A percentile compares a stretch with the other conserved stretches of the same genome.
phyloP scores from a whole-genome alignment of 2,888 invertebrate species.

The Helicoverpa assulta region DNA sequence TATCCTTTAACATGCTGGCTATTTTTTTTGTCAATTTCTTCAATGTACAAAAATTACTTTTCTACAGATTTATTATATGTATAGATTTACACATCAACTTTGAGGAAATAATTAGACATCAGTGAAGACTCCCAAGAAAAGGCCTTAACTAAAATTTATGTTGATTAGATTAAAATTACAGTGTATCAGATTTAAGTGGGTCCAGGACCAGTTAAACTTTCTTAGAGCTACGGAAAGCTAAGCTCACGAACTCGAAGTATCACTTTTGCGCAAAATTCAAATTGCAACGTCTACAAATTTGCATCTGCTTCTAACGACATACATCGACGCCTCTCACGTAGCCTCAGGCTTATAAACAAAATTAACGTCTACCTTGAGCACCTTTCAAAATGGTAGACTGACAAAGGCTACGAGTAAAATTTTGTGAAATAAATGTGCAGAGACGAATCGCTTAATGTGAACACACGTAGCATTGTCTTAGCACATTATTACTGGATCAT shows the following conservation, averaged over 20 bases:
- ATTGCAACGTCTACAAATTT: slow-evolving; percentile 70
- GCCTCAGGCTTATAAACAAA: slow-evolving; percentile 69
- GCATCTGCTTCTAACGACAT: slow-evolving; percentile 67
- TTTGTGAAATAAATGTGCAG: slow-evolving; percentile 40
- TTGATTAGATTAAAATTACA: slow-evolving; percentile 68
- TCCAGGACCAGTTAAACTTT: slow-evolving; percentile 63
- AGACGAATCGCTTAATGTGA: slow-evolving; percentile 45
- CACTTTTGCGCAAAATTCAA: slow-evolving; percentile 64
- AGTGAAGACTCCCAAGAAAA: slow-evolving; percentile 22
- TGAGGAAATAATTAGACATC: slow-evolving; percentile 40
- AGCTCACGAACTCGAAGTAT: slow-evolving; percentile 61
- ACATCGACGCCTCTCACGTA: slow-evolving; percentile 67
- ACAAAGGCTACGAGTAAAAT: slow-evolving; percentile 38
- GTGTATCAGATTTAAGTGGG: slow-evolving; percentile 64
- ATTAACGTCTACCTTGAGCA: slow-evolving; percentile 67
- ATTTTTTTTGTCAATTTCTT: too few relatives aligned
- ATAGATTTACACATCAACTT: slow-evolving; percentile 36
- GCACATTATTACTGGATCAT: slow-evolving; percentile 82
- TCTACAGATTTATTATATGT: too few relatives aligned
- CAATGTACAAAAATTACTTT: too few relatives aligned
- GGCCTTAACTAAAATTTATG: slow-evolving; percentile 48
- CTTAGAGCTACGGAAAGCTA: slow-evolving; percentile 64
- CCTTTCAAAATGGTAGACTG: slow-evolving; percentile 60
- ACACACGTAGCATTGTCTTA: slow-evolving; percentile 72
- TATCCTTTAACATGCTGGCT: too few relatives aligned